Evolutionary conservation across 1,140 invertebrate species (phyloP).

Genomic region (Nasonia vitripennis): DNA sequence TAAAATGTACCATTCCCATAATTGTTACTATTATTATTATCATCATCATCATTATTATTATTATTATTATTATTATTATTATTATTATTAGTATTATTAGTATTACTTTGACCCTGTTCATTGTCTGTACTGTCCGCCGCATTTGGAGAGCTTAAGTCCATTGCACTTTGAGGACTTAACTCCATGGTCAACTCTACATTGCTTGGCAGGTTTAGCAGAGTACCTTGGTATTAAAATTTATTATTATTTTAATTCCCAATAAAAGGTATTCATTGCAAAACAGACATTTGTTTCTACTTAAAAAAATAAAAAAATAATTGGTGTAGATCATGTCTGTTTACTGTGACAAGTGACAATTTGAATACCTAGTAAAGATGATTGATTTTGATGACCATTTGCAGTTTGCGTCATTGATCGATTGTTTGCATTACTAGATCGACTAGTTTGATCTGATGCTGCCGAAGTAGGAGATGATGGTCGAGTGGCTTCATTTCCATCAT

Average conservation of each 20-base stretch:
- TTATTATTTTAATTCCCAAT: constrained; percentile 9
- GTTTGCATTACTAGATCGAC: constrained; percentile 53
- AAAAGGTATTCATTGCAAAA: neutral
- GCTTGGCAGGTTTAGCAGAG: constrained; percentile 72
- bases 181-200: constrained; percentile 83
- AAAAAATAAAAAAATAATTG: neutral
- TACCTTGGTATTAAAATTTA: constrained; percentile 57
- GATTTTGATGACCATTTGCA: constrained; percentile 58
- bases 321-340: constrained; percentile 2
- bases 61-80: constrained; percentile 60
- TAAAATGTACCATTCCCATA: constrained; percentile 36
- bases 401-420: constrained; percentile 45
- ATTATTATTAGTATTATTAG: constrained; percentile 62
- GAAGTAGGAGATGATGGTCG: constrained; percentile 59
- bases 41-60: constrained; percentile 35
- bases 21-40: neutral
- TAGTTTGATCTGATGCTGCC: constrained; percentile 53
- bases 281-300: neutral
- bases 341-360: neutral
- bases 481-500: constrained; percentile 61
- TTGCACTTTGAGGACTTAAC: constrained; percentile 79
- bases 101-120: constrained; percentile 64
- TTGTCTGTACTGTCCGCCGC: constrained; percentile 59
- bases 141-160: constrained; percentile 72
- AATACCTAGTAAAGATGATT: constrained; percentile 62